phyloP scores from a whole-genome alignment of 1,140 invertebrate genomes.

The Hestina assimilis region DNA sequence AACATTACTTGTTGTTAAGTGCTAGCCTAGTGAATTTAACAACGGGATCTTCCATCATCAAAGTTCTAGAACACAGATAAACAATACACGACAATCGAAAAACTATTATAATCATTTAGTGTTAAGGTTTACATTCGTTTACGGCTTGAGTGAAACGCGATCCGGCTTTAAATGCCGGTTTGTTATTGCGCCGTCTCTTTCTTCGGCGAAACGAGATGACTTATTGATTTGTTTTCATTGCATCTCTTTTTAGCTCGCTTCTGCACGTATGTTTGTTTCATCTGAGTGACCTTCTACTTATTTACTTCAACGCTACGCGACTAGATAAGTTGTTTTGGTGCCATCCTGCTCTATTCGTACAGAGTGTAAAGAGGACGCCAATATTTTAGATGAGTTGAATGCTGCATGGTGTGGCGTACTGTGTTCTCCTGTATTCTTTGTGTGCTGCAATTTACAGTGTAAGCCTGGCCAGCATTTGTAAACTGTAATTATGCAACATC shows the following conservation, averaged over 20 bases:
- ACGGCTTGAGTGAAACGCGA: slow-evolving; percentile 35
- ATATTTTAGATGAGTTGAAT: slow-evolving; percentile 26
- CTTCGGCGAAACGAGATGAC: slow-evolving; percentile 67
- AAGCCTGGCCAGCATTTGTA: background rate
- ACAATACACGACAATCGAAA: slow-evolving; percentile 23
- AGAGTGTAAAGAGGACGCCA: slow-evolving; percentile 51
- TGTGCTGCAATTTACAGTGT: slow-evolving; percentile 4
- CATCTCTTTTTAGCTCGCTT: slow-evolving; percentile 59
- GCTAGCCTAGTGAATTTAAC: slow-evolving; percentile 29
- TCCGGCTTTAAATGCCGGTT: slow-evolving; percentile 59
- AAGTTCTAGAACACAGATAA: slow-evolving; percentile 34
- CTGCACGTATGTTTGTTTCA: slow-evolving; percentile 53
- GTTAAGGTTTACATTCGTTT: slow-evolving; percentile 44
- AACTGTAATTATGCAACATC: slow-evolving; percentile 8
- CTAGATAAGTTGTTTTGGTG: slow-evolving; percentile 74
- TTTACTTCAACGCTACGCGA: slow-evolving; percentile 58
- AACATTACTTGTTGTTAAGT: background rate
- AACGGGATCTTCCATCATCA: slow-evolving; percentile 53
- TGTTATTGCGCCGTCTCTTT: slow-evolving; percentile 69
- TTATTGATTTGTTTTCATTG: slow-evolving; percentile 79
- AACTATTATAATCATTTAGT: slow-evolving; percentile 29
- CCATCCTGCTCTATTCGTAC: slow-evolving; percentile 67
- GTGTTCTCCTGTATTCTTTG: background rate
- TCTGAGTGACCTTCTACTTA: slow-evolving; percentile 67
- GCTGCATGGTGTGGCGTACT: background rate